Percentiles rank a stretch among this genome's conserved stretches.
Conservation (phyloP, 2,888 invertebrate genomes). For the Chirona hameri region DNA sequence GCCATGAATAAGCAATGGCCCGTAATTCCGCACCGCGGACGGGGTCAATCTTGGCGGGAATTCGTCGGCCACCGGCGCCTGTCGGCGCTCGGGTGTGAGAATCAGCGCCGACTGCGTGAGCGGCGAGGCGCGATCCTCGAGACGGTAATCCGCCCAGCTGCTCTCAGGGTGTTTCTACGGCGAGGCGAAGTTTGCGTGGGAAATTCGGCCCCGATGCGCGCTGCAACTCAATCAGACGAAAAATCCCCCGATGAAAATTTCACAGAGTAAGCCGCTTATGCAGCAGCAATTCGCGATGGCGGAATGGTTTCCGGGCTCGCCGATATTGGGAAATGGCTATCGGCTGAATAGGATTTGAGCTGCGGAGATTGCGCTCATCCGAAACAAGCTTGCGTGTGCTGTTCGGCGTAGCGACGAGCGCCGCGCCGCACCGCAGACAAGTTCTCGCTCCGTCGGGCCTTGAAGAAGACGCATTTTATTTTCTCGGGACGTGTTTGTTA, state of each 20-base stretch:
- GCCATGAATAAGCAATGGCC: conserved; percentile 7
- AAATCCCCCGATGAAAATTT: not conserved
- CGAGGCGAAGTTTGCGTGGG: not conserved
- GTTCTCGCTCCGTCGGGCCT: not conserved
- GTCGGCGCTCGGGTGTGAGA: not conserved
- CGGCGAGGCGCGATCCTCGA: too few relatives aligned
- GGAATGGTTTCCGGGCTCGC: not conserved
- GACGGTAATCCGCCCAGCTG: too few relatives aligned
- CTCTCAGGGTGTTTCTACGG: too few relatives aligned
- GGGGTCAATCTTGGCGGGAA: not conserved
- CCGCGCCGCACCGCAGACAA: not conserved
- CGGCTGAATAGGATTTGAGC: not conserved
- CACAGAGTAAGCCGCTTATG: conserved; percentile 13
- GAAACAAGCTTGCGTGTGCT: not conserved
- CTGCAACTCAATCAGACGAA: not conserved
- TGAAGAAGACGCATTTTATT: not conserved
- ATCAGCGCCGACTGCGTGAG: not conserved
- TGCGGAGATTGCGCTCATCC: not conserved
- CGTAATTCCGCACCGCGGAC: not conserved
- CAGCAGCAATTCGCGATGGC: not conserved
- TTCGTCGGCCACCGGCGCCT: not conserved
- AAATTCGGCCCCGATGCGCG: not conserved
- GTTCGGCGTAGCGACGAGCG: not conserved
- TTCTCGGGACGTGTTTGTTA: not conserved
- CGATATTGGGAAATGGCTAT: conserved; percentile 2